Evolutionary conservation across 1,140 invertebrate genomes (phyloP).

Genomic region (Cotesia chilonis): DNA sequence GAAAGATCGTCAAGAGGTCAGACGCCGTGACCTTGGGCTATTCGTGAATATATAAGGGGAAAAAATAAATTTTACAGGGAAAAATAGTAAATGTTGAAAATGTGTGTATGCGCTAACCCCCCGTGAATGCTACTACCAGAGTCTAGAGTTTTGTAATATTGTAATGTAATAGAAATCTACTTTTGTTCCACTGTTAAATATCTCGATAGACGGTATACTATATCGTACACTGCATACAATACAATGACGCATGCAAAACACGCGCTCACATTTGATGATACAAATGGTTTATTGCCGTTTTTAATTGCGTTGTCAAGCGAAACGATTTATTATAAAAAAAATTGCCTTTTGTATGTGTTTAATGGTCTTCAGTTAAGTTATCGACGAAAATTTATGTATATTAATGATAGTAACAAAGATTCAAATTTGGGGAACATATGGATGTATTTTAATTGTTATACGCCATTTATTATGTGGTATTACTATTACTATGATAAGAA

Average conservation of each 20-base stretch:
- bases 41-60: conserved; percentile 33
- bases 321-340: conserved; percentile 21
- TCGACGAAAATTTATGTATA: neutral
- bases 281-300: conserved; percentile 51
- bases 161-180: no score
- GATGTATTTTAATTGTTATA: conserved; percentile 33
- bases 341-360: conserved; percentile 32
- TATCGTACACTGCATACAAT: conserved; percentile 22
- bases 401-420: neutral
- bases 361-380: conserved; percentile 26
- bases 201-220: neutral
- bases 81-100: conserved; percentile 43
- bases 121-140: conserved; percentile 12
- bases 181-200: neutral
- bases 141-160: conserved; percentile 14
- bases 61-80: conserved; percentile 52
- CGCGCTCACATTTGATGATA: conserved; percentile 39
- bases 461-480: neutral
- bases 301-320: conserved; percentile 54
- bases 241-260: conserved; percentile 61
- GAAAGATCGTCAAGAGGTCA: conserved; percentile 51
- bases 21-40: conserved; percentile 55
- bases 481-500: neutral
- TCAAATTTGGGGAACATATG: conserved; percentile 12
- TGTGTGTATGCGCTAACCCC: conserved; percentile 33